Conservation (phyloP, 2,888 invertebrate species). For the Macrophya annulata region DNA sequence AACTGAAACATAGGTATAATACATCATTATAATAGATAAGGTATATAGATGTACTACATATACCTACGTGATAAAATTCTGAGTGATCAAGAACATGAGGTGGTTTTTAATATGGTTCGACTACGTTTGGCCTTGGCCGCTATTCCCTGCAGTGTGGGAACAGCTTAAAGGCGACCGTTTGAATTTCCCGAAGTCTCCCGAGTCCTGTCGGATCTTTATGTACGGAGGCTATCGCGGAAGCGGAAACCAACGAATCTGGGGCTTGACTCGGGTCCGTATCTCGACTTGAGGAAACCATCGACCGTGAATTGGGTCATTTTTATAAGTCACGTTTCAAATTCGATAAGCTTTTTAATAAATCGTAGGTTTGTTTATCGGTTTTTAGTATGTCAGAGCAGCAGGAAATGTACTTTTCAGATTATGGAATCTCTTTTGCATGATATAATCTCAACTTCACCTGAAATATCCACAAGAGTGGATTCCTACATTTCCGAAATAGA, state of each 20-base stretch:
- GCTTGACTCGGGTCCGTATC: constrained; percentile 33
- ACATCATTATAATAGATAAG: neutral
- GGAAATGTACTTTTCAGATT: neutral
- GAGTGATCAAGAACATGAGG: constrained; percentile 15
- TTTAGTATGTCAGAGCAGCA: neutral
- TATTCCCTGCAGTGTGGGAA: constrained; percentile 27
- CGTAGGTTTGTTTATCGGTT: neutral
- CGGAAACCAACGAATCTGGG: constrained; percentile 45
- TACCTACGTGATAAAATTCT: neutral
- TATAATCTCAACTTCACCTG: neutral
- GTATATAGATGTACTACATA: no score
- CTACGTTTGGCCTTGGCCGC: constrained; percentile 27
- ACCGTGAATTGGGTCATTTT: constrained; percentile 43
- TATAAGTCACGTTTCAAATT: constrained; percentile 12
- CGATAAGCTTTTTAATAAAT: constrained; percentile 8
- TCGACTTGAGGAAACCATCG: constrained; percentile 10
- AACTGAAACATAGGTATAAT: neutral
- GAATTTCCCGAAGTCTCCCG: constrained; percentile 44
- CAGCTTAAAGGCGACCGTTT: constrained; percentile 46
- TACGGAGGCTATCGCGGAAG: constrained; percentile 35
- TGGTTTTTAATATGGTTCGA: constrained; percentile 19
- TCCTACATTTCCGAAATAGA: neutral
- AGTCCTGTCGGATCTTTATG: constrained; percentile 44
- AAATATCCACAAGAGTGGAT: neutral
- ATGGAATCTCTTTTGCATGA: neutral